Evolutionary conservation across 35 echinoderm and acorn worm genomes (phyloP).

Genomic region (Amphiura filiformis): DNA sequence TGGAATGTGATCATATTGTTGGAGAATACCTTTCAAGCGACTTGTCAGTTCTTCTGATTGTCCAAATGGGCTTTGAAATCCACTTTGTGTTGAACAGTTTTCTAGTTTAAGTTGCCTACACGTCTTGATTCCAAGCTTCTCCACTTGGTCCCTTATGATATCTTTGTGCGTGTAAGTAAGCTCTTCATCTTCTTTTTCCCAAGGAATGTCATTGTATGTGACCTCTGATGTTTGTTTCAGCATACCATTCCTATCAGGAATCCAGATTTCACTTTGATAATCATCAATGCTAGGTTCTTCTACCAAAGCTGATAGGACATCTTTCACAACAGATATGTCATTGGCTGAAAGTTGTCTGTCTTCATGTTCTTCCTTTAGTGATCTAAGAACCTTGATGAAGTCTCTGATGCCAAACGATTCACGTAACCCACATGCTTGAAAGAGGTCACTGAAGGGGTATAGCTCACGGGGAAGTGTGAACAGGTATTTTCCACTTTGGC

Average conservation of each 20-base stretch:
- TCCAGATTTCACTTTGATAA: not conserved
- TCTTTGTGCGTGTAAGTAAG: not conserved
- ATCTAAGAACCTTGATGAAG: not conserved
- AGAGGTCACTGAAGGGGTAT: slow-evolving; percentile 3
- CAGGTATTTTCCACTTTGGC: slow-evolving; percentile 36
- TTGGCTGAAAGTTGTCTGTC: not conserved
- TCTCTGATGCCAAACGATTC: slow-evolving; percentile 39
- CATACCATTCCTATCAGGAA: not conserved
- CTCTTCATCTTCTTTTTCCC: not conserved
- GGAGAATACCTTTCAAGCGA: slow-evolving; percentile 67
- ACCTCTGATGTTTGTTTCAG: not conserved
- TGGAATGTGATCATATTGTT: slow-evolving; percentile 62
- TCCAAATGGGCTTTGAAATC: slow-evolving; percentile 51
- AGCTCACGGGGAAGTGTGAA: slow-evolving; percentile 19
- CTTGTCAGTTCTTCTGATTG: slow-evolving; percentile 77
- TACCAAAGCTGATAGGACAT: not conserved
- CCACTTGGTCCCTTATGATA: not conserved
- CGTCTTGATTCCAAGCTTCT: slow-evolving; percentile 12
- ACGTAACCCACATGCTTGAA: slow-evolving; percentile 40
- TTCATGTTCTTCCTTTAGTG: slow-evolving; percentile 6
- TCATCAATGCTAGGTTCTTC: not conserved
- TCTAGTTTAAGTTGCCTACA: not conserved
- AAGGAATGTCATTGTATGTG: slow-evolving; percentile 3
- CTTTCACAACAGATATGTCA: not conserved
- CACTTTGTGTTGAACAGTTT: not conserved